Evolutionary conservation across 1,140 invertebrate genomes (phyloP), one percentile per base, ranked within the genome.

Genomic region (Trichonephila clavata): DNA sequence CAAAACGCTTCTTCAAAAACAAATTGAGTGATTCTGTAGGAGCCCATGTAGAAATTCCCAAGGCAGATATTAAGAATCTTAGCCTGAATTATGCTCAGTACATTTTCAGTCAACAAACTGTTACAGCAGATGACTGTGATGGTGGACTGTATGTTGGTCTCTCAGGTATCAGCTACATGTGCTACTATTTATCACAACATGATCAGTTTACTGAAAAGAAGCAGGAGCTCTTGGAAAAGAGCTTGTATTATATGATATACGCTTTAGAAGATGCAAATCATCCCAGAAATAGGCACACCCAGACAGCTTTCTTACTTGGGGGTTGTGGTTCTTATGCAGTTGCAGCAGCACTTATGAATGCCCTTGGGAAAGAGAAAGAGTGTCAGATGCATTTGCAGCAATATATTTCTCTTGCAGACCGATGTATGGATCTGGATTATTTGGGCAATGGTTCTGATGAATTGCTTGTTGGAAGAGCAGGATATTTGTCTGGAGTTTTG

Each of bases 391-490:
- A 94, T 94, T 60, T 95, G 24, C 43, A 95, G 27, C 94, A 95
- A 60, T 96, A 95, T 95, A 94, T 95, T 24, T 61, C 92, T 7
- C 92, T 95, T 21, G 95, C 95, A 13, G 94, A 95, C n/a, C 86
- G 95, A 65, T 95, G 95, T 94, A 95, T 95, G 94, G 97, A 97
- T 92, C 95, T 96, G 0, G 96, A 97, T 90, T 97, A 97, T 95
- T 96, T 97, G 50, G 96, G 96, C 94, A 97, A 96, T 96, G 98
- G 98, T 43, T 97, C 97, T 57, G 98, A 98, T 96, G 98, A 98
- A 95, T 96, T 98, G 27, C 97, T 98, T 94, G 97, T 98, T 8
- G 98, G 98, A 0, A 96, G 98, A 93, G 97, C 98, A 65, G 98
- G 98, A 1, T 98, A 97, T 95, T 95, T 98, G 2, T 97, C 97